Base-by-base conservation (phyloP, 2,113 vertebrate species). In the Corythornis madagascariensis region DNA sequence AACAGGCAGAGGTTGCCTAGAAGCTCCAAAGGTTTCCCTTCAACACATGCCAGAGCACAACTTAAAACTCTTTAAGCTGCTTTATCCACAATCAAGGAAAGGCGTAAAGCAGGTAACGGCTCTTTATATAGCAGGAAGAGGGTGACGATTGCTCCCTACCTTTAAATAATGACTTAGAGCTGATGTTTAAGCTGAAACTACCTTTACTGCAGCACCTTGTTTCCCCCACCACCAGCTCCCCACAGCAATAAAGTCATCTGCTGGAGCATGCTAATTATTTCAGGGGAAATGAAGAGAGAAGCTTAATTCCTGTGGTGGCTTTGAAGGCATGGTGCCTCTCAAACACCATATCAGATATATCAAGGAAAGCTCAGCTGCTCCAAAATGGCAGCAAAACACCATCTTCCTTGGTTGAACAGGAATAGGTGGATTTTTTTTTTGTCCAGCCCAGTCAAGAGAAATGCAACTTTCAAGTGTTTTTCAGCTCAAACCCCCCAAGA, bases 401-500 rank as follows among this genome's bases (percentile, higher is more conserved):
- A 1, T 26, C 16, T 82, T 53, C 42, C 43, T 31, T 24, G 31
- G 52, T 25, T 52, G 67, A 65, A 47, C 0, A 0, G 5, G 29
- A 57, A 29, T 26, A 40, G 25, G 50, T 25, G 13, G 26, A 26
- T 15, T 52, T 14, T 52, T 52, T 52, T 52, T 53, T 71, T 65
- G 4, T 43, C 6, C 48, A 45, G 42, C 28, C 24, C 16, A 19
- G 26, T 17, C 59, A 79, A n/a, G 3, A n/a, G 43, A 93, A 55
- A 3, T 1, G 0, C 50, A 64, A 15, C 13, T 73, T 26, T 73
- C 0, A 6, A 6, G 56, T 52, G 50, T 45, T 14, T 38, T 29
- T 15, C 2, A 4, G 42, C 33, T 78, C 31, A 16, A 70, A 26
- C 3, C 11, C 28, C 25, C 16, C 35, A 31, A 26, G 6, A 9